Percentiles rank a stretch among this genome's conserved stretches.
These are phyloP conservation scores for Diorhabda sublineata DNA, from an alignment of 1,140 invertebrate species.

Conservation along the genomic window DNA sequence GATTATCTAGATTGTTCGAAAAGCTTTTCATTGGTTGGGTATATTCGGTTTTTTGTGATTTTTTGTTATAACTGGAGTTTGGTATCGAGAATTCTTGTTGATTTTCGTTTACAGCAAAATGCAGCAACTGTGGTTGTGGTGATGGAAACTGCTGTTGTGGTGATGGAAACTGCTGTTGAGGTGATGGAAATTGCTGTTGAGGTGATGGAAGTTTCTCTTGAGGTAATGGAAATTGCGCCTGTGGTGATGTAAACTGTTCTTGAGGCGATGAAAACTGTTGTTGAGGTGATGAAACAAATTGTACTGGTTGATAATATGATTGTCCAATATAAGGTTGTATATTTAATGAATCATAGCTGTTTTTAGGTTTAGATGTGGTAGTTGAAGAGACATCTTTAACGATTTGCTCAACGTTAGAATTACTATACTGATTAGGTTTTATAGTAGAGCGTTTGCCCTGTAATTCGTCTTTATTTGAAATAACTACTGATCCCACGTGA, in stretches of 20 bases:
- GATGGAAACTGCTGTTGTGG: neutral
- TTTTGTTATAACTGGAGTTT: neutral
- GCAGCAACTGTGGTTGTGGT: slow-evolving; percentile 5
- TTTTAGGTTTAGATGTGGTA: slow-evolving; percentile 5
- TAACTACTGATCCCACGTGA: slow-evolving; percentile 77
- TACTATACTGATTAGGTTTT: slow-evolving; percentile 14
- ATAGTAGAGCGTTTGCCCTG: slow-evolving; percentile 14
- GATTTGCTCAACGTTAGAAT: slow-evolving; percentile 14
- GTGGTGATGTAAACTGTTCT: neutral
- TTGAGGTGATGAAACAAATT: slow-evolving; percentile 1
- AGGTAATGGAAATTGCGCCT: too few species aligned
- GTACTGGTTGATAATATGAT: slow-evolving; percentile 3
- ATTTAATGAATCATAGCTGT: neutral
- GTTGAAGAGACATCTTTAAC: neutral
- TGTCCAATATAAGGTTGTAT: neutral
- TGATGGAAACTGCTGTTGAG: too few species aligned
- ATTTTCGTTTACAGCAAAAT: neutral
- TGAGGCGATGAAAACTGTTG: neutral
- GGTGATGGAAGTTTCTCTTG: too few species aligned
- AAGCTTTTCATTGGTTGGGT: neutral
- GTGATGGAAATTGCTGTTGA: too few species aligned
- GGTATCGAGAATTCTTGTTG: neutral
- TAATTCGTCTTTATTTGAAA: slow-evolving; percentile 47
- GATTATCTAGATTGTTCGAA: neutral
- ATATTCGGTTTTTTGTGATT: neutral